Percentiles rank a stretch among this genome's conserved stretches.
Evolutionary conservation across 2,888 invertebrate species (phyloP).

Genomic region (Dryococelus australis): DNA sequence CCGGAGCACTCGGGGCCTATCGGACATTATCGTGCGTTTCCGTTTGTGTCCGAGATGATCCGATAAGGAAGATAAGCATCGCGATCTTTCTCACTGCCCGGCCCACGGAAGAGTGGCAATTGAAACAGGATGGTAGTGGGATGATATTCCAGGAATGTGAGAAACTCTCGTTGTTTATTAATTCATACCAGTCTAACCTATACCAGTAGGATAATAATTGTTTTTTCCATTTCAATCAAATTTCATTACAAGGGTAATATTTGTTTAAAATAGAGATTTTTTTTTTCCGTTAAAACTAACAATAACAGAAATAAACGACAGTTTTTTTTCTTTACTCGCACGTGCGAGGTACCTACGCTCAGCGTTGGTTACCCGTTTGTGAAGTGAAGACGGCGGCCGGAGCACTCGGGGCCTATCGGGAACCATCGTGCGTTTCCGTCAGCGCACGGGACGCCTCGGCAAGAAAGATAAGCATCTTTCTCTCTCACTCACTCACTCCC

Average conservation of each 20-base stretch:
- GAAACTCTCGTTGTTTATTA: background rate
- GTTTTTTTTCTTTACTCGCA: too few relatives aligned
- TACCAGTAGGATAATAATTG: too few relatives aligned
- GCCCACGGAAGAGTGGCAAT: background rate
- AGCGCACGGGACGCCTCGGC: background rate
- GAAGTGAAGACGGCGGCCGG: conserved; percentile 33
- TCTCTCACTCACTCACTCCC: background rate
- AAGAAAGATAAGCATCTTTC: background rate
- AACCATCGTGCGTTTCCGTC: background rate
- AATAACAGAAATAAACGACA: too few relatives aligned
- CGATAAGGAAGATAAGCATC: background rate
- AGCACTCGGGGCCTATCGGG: conserved; percentile 52
- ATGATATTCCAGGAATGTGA: background rate
- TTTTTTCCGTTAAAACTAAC: too few relatives aligned
- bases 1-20: conserved; percentile 52
- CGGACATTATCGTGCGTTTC: background rate
- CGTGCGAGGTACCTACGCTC: too few relatives aligned
- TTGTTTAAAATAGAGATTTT: too few relatives aligned
- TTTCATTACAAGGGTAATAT: too few relatives aligned
- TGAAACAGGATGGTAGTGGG: background rate
- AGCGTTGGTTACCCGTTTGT: too few relatives aligned
- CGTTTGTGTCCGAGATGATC: background rate
- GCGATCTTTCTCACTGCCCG: background rate
- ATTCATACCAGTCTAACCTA: background rate
- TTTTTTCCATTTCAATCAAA: too few relatives aligned